A percentile compares a stretch with the other conserved stretches of the same genome.
Conservation (phyloP, 2,888 invertebrate genomes). For the Coremacera marginata region DNA sequence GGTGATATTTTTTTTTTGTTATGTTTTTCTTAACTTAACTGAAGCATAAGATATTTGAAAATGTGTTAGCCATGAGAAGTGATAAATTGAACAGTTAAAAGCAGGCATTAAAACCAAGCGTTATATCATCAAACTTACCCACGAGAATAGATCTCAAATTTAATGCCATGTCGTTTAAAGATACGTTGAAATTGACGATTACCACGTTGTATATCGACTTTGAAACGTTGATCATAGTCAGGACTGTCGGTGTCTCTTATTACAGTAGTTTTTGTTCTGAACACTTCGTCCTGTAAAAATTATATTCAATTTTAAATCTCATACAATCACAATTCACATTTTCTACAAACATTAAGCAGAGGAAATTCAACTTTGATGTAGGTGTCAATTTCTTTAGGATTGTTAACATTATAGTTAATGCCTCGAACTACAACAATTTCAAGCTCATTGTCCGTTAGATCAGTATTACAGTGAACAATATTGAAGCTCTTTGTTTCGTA, state of each 20-base stretch:
- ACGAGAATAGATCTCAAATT: conserved; percentile 91
- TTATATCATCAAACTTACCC: conserved; percentile 76
- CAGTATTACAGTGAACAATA: conserved; percentile 94
- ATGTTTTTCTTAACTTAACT: not conserved
- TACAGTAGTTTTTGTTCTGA: conserved; percentile 80
- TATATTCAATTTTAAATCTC: conserved; percentile 17
- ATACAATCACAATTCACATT: conserved; percentile 8
- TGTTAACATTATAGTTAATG: conserved; percentile 85
- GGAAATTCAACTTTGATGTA: conserved; percentile 95
- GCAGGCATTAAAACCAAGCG: not conserved
- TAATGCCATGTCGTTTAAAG: conserved; percentile 90
- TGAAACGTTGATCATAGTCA: conserved; percentile 85
- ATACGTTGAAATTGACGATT: conserved; percentile 85
- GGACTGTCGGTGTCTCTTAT: conserved; percentile 91
- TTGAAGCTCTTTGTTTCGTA: conserved; percentile 92
- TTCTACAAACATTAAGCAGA: conserved; percentile 66
- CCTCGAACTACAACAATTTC: conserved; percentile 89
- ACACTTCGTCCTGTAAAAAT: conserved; percentile 76
- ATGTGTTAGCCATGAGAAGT: not conserved
- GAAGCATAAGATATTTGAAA: not conserved
- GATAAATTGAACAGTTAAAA: not conserved
- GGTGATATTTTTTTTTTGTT: not conserved
- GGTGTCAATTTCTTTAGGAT: conserved; percentile 90
- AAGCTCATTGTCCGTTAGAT: conserved; percentile 90
- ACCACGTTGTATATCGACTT: conserved; percentile 82